Evolutionary conservation across 2,797 vertebrate genomes (phyloP), one percentile per base, ranked within the genome.

Genomic region (Atherinosoma microstoma): DNA sequence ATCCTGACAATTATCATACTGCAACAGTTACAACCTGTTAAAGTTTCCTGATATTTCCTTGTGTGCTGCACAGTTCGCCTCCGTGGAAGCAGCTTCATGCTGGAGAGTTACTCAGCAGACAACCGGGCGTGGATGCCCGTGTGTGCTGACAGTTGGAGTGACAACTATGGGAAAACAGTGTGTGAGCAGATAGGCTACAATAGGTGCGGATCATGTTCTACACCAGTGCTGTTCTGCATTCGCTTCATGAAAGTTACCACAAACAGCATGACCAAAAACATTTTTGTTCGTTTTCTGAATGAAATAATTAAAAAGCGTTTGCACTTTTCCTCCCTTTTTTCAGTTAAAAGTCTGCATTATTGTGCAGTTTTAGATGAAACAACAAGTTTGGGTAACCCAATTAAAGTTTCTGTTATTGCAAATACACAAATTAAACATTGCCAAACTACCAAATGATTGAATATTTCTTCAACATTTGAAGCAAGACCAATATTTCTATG

Each of bases 181-280:
- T 99, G 98, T 87, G 53, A 79, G 73, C 90, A 94, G 67, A 94
- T 99, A 20, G 98, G 97, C 64, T 98, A 97, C 72, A 83, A 0
- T 0, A 73, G 84, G 73, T 75, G 9, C 35, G 56, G n/a, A 58
- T 10, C 20, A 51, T 65, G 18, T 58, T 47, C 38, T 27, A 30
- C 15, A n/a, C 7, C 58, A 27, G 32, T 35, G 16, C 34, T 53
- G 49, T 22, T 11, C 11, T 3, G 2, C 16, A n/a, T 35, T 12
- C 13, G 35, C 27, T 42, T 38, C 56, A 22, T 22, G 57, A 36
- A 59, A 59, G 20, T 5, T 42, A 29, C 29, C 24, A 58, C 57
- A 42, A 1, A 42, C 30, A 40, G 20, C 51, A 24, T 0, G 4
- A 56, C 34, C 30, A 27, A 2, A 3, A 27, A 29, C 36, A 29